These are phyloP conservation scores for Eupsilia transversa DNA, from an alignment of 2,888 invertebrate species.

Conservation along the genomic window DNA sequence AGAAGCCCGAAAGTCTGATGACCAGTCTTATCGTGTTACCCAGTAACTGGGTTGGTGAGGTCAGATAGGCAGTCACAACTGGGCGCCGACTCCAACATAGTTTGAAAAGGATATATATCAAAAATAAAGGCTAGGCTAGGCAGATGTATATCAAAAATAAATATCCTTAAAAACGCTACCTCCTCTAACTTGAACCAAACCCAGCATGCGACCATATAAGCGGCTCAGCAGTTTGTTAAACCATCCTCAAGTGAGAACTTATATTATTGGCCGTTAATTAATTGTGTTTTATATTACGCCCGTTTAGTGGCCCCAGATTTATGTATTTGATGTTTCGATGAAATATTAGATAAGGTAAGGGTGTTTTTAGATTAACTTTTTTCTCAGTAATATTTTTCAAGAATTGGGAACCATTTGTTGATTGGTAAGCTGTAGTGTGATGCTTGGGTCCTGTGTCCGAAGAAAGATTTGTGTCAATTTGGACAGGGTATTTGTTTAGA, in stretches of 20 bases:
- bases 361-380: conserved; percentile 19
- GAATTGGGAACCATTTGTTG: conserved; percentile 6
- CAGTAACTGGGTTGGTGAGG: too few species aligned
- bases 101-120: too few species aligned
- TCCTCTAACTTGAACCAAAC: conserved; percentile 36
- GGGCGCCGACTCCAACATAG: too few species aligned
- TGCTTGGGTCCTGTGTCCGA: background rate
- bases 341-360: conserved; percentile 54
- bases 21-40: too few species aligned
- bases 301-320: conserved; percentile 68
- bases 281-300: conserved; percentile 75
- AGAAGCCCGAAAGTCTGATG: too few species aligned
- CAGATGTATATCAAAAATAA: too few species aligned
- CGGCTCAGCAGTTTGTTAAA: conserved; percentile 75
- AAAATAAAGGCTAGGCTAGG: too few species aligned
- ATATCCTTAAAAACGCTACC: background rate
- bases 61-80: too few species aligned
- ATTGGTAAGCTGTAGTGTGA: background rate
- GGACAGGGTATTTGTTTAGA: too few species aligned
- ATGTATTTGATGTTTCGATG: conserved; percentile 64
- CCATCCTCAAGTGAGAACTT: conserved; percentile 75
- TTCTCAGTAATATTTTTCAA: conserved; percentile 20
- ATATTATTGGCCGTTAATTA: conserved; percentile 77
- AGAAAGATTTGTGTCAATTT: background rate
- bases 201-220: conserved; percentile 76